These are phyloP conservation scores for Oryzias javanicus DNA, from an alignment of 2,113 vertebrate species.

Conservation along the genomic window DNA sequence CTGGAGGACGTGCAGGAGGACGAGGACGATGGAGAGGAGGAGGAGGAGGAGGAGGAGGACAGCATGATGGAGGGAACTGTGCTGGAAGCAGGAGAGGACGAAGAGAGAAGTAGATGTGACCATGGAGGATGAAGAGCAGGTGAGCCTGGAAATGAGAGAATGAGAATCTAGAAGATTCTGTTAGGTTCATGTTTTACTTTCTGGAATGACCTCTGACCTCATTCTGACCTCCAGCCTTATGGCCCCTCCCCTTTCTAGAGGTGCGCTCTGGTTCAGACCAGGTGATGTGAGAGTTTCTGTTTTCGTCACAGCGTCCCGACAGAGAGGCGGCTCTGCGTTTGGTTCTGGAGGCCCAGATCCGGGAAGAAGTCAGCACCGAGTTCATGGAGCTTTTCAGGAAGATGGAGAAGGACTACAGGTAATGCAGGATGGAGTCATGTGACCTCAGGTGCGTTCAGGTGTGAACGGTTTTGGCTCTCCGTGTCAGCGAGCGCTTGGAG, in stretches of 20 bases:
- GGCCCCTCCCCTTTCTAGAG: no score
- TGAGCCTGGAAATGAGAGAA: neutral
- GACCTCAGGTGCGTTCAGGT: neutral
- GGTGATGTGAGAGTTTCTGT: neutral
- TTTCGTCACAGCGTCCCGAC: neutral
- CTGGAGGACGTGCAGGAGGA: slow-evolving; percentile 62
- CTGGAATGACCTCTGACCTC: no score
- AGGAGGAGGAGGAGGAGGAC: slow-evolving; percentile 30
- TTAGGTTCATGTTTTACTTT: no score
- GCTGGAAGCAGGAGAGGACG: slow-evolving; percentile 28
- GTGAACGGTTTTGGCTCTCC: neutral
- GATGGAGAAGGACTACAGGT: slow-evolving; percentile 86
- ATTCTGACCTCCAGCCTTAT: no score
- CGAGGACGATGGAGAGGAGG: slow-evolving; percentile 15
- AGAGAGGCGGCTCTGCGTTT: slow-evolving; percentile 53
- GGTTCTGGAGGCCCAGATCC: slow-evolving; percentile 84
- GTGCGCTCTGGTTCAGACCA: no score
- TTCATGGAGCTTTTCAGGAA: slow-evolving; percentile 80
- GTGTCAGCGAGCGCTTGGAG: slow-evolving; percentile 77
- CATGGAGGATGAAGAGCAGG: slow-evolving; percentile 4
- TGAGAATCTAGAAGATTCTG: no score
- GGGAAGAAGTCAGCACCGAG: slow-evolving; percentile 86
- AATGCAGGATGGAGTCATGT: neutral
- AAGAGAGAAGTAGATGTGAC: slow-evolving; percentile 18
- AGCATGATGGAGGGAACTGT: slow-evolving; percentile 49